Base-by-base conservation (phyloP, 2,888 invertebrate genomes). In the Eupithecia insigniata region DNA sequence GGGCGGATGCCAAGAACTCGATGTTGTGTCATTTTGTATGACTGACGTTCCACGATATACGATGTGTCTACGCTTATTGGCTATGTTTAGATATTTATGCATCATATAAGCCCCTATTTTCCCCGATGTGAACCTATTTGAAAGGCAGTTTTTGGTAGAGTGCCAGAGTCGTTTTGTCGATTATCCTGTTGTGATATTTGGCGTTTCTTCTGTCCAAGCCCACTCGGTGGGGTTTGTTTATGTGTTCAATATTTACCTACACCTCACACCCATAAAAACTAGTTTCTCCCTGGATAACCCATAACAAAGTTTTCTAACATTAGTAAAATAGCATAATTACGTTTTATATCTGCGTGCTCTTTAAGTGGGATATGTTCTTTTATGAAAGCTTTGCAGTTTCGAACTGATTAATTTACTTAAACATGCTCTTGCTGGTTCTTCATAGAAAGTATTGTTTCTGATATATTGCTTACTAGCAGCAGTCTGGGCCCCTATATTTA, bases 1-100 rank as follows among this genome's bases (percentile, higher is more conserved):
- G 67, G 34, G 30, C 66, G 74, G 78, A 83, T 86, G 85, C 84
- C 84, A 85, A 85, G 86, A 86, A 80, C 86, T 83, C 81, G 71
- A 75, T 80, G 79, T 78, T 81, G 79, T 84, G 84, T 83, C 84
- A 83, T 77, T 82, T 65, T 72, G 71, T 74, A 69, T 74, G 60
- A 46, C 55, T 74, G 72, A 75, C 61, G 55, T 62, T 30, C 69
- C 46, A 32, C 32, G 67, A 68, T 70, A 28, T 66, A 70, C 26
- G 68, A 66, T 51, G 61, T 66, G 66, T 74, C 65, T 69, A 55
- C 55, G 36, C 16, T 43, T 67, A 71, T 69, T 46, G 61, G 58
- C 46, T 58, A 66, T 67, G 62, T 66, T 67, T 60, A 67, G 65
- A 67, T 69, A 67, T 67, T 71, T 67, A 65, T 60, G 67, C 71